Percentiles rank a stretch among this genome's conserved stretches.
Evolutionary conservation across 2,888 invertebrate species (phyloP).

Genomic region (Agrilus mali): DNA sequence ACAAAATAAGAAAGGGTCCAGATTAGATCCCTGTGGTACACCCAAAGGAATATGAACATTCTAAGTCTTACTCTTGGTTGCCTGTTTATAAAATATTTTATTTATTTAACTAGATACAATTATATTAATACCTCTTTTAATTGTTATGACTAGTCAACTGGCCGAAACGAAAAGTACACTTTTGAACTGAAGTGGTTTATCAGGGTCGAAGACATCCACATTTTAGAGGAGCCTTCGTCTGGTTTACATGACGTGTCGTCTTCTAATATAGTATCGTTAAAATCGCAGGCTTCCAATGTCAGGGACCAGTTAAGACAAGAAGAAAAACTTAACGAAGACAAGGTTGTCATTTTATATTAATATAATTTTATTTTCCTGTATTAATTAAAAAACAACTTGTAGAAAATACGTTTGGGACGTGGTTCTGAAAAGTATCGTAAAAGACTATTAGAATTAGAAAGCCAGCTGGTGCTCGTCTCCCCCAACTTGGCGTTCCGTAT

Average conservation of each 20-base stretch:
- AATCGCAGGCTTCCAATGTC: conserved; percentile 75
- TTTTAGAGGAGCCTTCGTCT: conserved; percentile 53
- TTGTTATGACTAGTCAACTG: conserved; percentile 54
- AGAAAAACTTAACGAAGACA: conserved; percentile 54
- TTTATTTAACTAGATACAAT: too few relatives aligned
- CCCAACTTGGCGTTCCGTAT: conserved; percentile 80
- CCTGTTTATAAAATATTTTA: too few relatives aligned
- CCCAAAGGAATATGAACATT: too few relatives aligned
- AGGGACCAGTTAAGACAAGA: conserved; percentile 75
- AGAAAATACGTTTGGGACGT: conserved; percentile 49
- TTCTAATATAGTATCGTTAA: conserved; percentile 71
- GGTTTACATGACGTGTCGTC: conserved; percentile 65
- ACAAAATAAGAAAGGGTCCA: too few relatives aligned
- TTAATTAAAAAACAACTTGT: conserved; percentile 11
- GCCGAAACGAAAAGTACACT: conserved; percentile 70
- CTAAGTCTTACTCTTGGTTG: too few relatives aligned
- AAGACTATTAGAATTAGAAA: conserved; percentile 82
- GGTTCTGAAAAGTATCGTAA: conserved; percentile 76
- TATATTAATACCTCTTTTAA: conserved; percentile 7
- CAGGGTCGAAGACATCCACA: conserved; percentile 68
- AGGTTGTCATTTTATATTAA: conserved; percentile 30
- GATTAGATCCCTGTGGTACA: too few relatives aligned
- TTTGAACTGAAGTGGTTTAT: conserved; percentile 93
- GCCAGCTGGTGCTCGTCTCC: conserved; percentile 78
- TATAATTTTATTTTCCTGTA: conserved; percentile 3